Percentiles rank a stretch among this genome's conserved stretches.
Conservation (phyloP, 2,797 vertebrate species). For the Xiphorhynchus erythropygius region DNA sequence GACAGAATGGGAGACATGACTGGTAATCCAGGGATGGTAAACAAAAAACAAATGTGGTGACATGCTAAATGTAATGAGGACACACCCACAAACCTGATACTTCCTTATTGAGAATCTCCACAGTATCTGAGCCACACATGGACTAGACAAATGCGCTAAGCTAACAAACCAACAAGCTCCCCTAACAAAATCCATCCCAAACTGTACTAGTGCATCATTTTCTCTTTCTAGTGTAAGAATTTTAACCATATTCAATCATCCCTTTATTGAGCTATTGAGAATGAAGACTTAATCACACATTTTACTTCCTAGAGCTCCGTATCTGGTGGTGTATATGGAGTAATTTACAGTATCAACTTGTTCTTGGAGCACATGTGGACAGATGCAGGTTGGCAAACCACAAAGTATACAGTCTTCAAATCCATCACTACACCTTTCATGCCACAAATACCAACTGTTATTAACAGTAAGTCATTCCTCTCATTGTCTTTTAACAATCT, state of each 20-base stretch:
- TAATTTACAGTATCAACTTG: conserved; percentile 50
- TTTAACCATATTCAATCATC: neutral
- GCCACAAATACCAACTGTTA: conserved; percentile 48
- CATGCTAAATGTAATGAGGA: neutral
- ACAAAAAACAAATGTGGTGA: neutral
- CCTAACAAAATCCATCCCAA: neutral
- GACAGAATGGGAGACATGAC: neutral
- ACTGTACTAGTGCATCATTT: neutral
- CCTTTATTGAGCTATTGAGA: neutral
- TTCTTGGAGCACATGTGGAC: conserved; percentile 64
- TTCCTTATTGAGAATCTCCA: neutral
- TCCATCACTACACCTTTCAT: conserved; percentile 62
- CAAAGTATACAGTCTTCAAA: conserved; percentile 54
- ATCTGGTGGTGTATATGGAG: conserved; percentile 30
- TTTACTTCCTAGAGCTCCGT: conserved; percentile 59
- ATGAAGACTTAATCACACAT: neutral
- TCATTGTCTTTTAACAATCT: neutral
- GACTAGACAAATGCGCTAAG: neutral
- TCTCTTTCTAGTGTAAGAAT: neutral
- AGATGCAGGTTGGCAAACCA: conserved; percentile 55
- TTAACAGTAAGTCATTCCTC: conserved; percentile 54
- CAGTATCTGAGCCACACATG: neutral
- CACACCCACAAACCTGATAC: neutral
- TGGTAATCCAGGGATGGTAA: neutral
- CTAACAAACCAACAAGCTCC: neutral